Conservation (phyloP, 2,888 invertebrate genomes). For the Athrips mouffetella region DNA sequence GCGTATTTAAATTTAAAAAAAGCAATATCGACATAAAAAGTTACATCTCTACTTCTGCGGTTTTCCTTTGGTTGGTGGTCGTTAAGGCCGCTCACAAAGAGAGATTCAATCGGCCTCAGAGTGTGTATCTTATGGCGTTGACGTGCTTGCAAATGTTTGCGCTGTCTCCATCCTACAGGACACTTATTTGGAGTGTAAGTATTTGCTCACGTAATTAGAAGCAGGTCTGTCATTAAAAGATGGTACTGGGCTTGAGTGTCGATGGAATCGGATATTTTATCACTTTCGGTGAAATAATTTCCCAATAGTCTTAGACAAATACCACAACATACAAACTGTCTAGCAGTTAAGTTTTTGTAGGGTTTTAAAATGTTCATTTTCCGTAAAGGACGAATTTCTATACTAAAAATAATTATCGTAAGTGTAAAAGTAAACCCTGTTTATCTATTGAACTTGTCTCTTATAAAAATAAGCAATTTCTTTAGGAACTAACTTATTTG, state of each 20-base stretch:
- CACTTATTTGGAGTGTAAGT: slow-evolving; percentile 30
- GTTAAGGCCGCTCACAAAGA: slow-evolving; percentile 47
- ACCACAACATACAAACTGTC: no score
- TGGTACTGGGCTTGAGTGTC: not conserved
- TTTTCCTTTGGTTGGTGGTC: slow-evolving; percentile 23
- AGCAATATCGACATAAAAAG: no score
- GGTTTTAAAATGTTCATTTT: no score
- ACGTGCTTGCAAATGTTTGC: slow-evolving; percentile 46
- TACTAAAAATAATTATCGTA: no score
- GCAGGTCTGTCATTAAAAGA: not conserved
- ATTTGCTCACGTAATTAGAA: slow-evolving; percentile 25
- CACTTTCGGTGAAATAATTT: not conserved
- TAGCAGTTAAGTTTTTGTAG: no score
- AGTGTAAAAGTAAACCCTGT: no score
- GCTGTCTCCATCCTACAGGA: slow-evolving; percentile 25
- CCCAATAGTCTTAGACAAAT: no score
- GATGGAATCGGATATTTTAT: not conserved
- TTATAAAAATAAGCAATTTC: no score
- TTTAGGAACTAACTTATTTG: no score
- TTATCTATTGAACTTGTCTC: no score
- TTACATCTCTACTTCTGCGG: not conserved
- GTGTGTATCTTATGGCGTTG: slow-evolving; percentile 47
- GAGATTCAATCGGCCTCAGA: slow-evolving; percentile 45
- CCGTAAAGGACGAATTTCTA: no score
- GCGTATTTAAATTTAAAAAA: no score